Percentiles rank a stretch among this genome's conserved stretches.
Conservation (phyloP, 2,797 vertebrate species). For the Okamejei kenojei region DNA sequence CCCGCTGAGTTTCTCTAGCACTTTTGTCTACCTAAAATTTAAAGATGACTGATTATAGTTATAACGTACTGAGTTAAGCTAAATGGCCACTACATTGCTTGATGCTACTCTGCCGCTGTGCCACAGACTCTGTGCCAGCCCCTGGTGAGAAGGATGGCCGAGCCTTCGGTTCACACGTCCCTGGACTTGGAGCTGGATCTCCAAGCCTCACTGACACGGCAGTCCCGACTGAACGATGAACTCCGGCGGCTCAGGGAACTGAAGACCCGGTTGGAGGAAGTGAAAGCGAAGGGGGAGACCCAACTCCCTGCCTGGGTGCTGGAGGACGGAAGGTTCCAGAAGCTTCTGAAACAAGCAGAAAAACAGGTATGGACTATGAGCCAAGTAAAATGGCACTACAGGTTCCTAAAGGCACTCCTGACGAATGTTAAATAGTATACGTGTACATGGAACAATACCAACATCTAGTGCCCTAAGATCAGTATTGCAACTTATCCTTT, state of each 20-base stretch:
- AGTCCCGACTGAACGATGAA: constrained; percentile 67
- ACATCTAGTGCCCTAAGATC: background rate
- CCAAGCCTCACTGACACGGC: constrained; percentile 64
- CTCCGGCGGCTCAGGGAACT: constrained; percentile 62
- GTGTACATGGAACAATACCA: background rate
- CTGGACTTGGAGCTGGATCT: constrained; percentile 75
- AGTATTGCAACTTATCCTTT: background rate
- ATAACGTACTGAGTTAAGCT: no score
- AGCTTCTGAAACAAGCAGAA: constrained; percentile 64
- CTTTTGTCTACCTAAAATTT: no score
- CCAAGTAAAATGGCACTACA: no score
- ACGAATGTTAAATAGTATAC: background rate
- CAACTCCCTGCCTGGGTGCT: constrained; percentile 58
- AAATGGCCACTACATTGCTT: background rate
- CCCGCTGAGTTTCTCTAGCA: no score
- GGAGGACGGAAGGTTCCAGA: constrained; percentile 67
- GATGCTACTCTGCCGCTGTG: no score
- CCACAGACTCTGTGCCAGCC: constrained; percentile 61
- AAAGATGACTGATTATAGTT: no score
- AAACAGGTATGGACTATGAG: constrained; percentile 59
- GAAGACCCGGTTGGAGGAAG: constrained; percentile 60
- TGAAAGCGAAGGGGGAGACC: constrained; percentile 60
- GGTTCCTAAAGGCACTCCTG: background rate
- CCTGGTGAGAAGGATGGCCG: constrained; percentile 47
- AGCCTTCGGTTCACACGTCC: constrained; percentile 59